Base-by-base conservation (phyloP, 2,113 vertebrate genomes). In the Thamnophis sirtalis region DNA sequence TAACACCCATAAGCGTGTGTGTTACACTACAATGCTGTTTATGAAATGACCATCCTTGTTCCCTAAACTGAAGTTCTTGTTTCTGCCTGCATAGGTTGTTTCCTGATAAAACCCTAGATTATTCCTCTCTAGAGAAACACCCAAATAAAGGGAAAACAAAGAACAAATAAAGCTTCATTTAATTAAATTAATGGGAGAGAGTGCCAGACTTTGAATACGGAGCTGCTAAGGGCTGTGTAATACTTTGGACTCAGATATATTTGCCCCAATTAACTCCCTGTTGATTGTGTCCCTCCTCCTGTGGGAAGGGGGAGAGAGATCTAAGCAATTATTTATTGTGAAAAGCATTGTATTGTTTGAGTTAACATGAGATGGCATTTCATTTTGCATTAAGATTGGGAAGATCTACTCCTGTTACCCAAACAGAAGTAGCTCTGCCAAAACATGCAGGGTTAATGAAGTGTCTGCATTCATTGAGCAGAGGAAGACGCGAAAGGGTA, bases 191-290 rank as follows among this genome's bases (percentile, higher is more conserved):
- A 26, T 90, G 11, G 84, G 33, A 55, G 56, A 49, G 28, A 9
- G 33, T 28, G 84, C 50, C 50, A 55, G 38, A 85, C 56, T 48
- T 26, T 43, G 84, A 84, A 24, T 8, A 6, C 1, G 3, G 28
- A 26, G 53, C 38, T 87, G 85, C 24, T 87, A 33, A 9, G 60
- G 53, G 28, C 43, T 58, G n/a, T 91, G 85, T 89, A 85, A 60
- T 50, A 85, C 73, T 89, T 89, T 86, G 73, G 91, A 53, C 73
- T 63, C n/a, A 53, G 91, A 86, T 51, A 63, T 38, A 51, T 86
- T 89, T 92, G 73, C 86, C 43, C 80, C 54, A 51, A 85, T 89
- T 89, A 92, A 84, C 91, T 60, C 68, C 26, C 19, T 9, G 9
- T 89, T 92, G 54, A 55, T 80, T 85, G n/a, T 38, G 21, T 24